Percentiles rank a stretch among this genome's conserved stretches.
Conservation (phyloP, 2,888 invertebrate genomes). For the Phortica magna region DNA sequence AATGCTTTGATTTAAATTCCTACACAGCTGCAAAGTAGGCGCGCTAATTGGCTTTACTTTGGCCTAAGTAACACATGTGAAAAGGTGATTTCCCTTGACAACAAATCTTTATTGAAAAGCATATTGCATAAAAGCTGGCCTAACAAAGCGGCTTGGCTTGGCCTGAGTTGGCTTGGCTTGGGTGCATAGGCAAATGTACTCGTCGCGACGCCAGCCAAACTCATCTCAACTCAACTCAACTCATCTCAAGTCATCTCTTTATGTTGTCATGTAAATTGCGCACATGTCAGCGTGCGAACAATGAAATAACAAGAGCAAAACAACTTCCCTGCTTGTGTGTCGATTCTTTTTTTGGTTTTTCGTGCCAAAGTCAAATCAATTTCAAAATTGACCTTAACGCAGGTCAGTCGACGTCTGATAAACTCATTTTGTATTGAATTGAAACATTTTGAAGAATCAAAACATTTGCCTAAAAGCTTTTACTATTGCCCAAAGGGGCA, state of each 20-base stretch:
- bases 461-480: background rate
- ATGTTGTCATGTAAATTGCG: background rate
- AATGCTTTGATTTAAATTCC: too few relatives aligned
- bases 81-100: too few relatives aligned
- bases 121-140: background rate
- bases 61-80: too few relatives aligned
- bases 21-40: too few relatives aligned
- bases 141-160: background rate
- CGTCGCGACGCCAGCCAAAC: background rate
- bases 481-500: background rate
- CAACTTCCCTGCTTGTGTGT: background rate
- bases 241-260: background rate
- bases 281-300: background rate
- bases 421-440: background rate
- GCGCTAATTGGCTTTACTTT: too few relatives aligned
- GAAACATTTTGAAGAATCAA: background rate
- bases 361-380: too few relatives aligned
- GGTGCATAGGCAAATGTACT: background rate
- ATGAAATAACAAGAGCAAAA: background rate
- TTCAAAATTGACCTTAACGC: background rate
- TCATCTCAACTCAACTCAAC: background rate
- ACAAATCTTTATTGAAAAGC: background rate
- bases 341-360: too few relatives aligned
- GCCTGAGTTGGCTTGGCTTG: background rate
- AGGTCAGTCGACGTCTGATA: slow-evolving; percentile 18